Evolutionary conservation across 2,113 vertebrate genomes (phyloP).

Genomic region (Lynx canadensis): DNA sequence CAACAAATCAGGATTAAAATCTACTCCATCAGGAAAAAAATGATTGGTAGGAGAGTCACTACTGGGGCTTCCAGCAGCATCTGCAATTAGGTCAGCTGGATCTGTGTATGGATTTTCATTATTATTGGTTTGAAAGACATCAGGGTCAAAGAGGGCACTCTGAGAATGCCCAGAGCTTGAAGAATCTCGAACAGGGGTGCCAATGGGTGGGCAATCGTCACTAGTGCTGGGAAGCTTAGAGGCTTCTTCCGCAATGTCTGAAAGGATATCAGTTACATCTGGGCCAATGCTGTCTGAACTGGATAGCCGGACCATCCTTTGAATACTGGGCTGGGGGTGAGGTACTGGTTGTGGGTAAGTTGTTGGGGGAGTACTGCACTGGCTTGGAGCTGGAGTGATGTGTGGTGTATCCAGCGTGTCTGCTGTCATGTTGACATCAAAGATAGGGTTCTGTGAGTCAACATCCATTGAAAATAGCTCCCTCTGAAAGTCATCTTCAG

Average conservation of each 20-base stretch:
- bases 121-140: conserved; percentile 95
- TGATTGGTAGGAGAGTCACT: conserved; percentile 95
- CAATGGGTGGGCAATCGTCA: conserved; percentile 94
- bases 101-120: conserved; percentile 97
- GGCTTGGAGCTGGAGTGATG: conserved; percentile 97
- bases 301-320: conserved; percentile 94
- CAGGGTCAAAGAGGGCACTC: conserved; percentile 96
- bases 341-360: conserved; percentile 88
- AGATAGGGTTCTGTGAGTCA: conserved; percentile 97
- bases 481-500: conserved; percentile 98
- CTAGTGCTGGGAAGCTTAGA: conserved; percentile 90
- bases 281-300: conserved; percentile 98
- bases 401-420: conserved; percentile 97
- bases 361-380: conserved; percentile 96
- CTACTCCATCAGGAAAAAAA: conserved; percentile 94
- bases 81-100: conserved; percentile 95
- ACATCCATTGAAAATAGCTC: conserved; percentile 99
- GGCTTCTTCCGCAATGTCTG: conserved; percentile 96
- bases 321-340: conserved; percentile 88
- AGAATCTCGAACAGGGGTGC: conserved; percentile 96
- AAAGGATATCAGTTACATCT: conserved; percentile 97
- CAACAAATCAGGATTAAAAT: conserved; percentile 96
- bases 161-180: conserved; percentile 97
- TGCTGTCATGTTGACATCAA: conserved; percentile 95
- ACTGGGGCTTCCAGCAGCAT: conserved; percentile 94